A percentile compares a stretch with the other conserved stretches of the same genome.
These are phyloP conservation scores for Indicator indicator DNA, from an alignment of 2,113 vertebrate species.

Conservation along the genomic window DNA sequence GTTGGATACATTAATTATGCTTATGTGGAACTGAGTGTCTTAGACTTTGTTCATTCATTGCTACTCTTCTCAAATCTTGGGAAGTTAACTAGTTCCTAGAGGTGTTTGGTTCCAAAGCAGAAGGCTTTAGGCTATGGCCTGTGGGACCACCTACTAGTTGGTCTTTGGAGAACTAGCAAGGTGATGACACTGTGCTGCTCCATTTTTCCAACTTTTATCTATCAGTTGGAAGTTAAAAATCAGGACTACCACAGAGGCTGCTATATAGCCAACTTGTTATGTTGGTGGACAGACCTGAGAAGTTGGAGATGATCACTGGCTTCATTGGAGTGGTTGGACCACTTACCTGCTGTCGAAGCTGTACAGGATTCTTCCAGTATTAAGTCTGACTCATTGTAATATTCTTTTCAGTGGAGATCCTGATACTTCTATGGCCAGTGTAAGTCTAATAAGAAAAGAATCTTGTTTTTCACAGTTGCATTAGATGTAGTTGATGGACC, in stretches of 20 bases:
- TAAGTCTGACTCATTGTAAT: background rate
- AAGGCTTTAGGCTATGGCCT: background rate
- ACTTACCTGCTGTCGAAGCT: background rate
- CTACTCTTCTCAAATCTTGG: background rate
- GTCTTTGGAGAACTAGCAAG: background rate
- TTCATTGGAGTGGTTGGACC: background rate
- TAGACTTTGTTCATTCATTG: background rate
- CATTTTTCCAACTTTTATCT: background rate
- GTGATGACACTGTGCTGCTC: background rate
- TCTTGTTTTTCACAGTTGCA: background rate
- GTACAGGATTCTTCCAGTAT: background rate
- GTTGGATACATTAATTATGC: constrained; percentile 40
- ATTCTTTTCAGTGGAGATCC: background rate
- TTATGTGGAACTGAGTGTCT: background rate
- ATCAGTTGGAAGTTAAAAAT: background rate
- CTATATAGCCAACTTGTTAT: background rate
- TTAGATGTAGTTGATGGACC: background rate
- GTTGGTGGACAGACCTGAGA: background rate
- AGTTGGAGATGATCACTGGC: background rate
- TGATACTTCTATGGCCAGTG: background rate
- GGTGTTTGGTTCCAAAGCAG: background rate
- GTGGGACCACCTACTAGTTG: background rate
- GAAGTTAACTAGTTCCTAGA: background rate
- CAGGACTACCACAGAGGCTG: background rate
- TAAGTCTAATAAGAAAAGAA: background rate